Evolutionary conservation across 2,113 vertebrate genomes (phyloP).

Genomic region (Capreolus pygargus): DNA sequence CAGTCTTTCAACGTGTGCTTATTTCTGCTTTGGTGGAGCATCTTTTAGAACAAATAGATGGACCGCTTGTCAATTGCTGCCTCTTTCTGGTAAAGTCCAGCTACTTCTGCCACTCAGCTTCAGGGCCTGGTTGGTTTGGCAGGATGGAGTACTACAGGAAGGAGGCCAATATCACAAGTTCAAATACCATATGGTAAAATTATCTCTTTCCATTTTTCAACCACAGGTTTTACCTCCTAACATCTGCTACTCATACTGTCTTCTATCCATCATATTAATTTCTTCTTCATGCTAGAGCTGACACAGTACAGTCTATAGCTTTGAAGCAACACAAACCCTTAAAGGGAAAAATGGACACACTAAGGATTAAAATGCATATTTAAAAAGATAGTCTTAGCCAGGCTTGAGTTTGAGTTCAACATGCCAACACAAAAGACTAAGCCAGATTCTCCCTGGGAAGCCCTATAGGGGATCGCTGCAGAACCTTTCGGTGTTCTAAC

Average conservation of each 20-base stretch:
- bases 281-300: background rate
- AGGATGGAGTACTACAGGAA: background rate
- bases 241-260: background rate
- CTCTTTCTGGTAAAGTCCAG: background rate
- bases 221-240: background rate
- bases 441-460: background rate
- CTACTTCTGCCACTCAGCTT: background rate
- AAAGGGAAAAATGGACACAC: background rate
- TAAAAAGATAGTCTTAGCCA: background rate
- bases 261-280: background rate
- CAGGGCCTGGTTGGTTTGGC: background rate
- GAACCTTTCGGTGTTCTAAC: background rate
- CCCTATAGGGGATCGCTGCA: background rate
- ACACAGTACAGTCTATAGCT: background rate
- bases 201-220: conserved; percentile 15
- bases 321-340: background rate
- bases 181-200: background rate
- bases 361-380: background rate
- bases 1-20: background rate
- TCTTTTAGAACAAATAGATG: background rate
- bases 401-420: background rate
- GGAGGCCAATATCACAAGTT: background rate
- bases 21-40: background rate
- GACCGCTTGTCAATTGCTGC: background rate
- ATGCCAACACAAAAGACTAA: background rate